phyloP scores from a whole-genome alignment of 2,888 invertebrate species.

The Plebejus argus region DNA sequence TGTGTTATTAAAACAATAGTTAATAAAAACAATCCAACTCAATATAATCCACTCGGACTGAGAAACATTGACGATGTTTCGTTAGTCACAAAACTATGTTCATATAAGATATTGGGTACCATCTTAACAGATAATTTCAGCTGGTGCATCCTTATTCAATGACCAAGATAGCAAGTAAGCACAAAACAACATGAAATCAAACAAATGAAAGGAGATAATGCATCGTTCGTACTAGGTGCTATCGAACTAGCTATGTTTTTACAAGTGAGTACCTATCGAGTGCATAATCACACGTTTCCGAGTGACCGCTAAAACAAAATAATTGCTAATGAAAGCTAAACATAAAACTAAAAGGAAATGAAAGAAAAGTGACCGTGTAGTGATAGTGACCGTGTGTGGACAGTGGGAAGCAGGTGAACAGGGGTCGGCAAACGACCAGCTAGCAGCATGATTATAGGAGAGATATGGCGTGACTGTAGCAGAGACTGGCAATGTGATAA shows the following conservation, averaged over 20 bases:
- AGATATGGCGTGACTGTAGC: not conserved
- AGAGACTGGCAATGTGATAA: not conserved
- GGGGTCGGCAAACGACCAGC: not conserved
- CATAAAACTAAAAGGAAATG: not conserved
- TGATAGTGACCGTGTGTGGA: constrained; percentile 1
- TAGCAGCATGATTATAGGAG: not conserved
- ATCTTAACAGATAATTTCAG: not conserved
- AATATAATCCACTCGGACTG: constrained; percentile 18
- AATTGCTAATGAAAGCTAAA: not conserved
- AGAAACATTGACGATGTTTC: not conserved
- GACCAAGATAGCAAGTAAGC: not conserved
- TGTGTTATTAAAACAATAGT: constrained; percentile 29
- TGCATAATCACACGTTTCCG: not conserved
- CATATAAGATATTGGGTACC: not conserved
- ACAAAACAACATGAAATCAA: not conserved
- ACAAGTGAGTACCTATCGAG: not conserved
- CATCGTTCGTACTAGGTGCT: not conserved
- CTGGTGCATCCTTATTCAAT: not conserved
- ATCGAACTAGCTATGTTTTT: not conserved
- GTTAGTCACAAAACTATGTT: not conserved
- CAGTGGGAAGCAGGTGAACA: not conserved
- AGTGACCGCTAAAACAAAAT: not conserved
- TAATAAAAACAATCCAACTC: constrained; percentile 25
- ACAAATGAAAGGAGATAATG: not conserved
- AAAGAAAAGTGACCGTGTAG: constrained; percentile 1